These are phyloP conservation scores for Erythrocercus mccallii DNA, from an alignment of 2,113 vertebrate species.

Conservation along the genomic window DNA sequence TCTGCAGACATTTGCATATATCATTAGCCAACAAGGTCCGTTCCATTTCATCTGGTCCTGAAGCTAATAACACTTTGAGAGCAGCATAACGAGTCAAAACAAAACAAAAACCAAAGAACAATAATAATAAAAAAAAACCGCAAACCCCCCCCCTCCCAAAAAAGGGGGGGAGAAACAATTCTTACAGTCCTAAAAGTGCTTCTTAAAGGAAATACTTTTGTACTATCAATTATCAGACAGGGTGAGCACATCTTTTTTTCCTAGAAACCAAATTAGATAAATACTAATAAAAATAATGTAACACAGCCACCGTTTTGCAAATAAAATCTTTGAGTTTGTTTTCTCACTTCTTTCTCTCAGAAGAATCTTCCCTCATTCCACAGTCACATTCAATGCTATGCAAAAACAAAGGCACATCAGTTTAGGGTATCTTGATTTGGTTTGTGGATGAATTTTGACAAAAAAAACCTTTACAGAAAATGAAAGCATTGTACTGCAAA, in stretches of 20 bases:
- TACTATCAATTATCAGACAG: not conserved
- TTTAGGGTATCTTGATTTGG: not conserved
- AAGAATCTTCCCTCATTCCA: not conserved
- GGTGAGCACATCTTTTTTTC: not conserved
- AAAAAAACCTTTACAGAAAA: not conserved
- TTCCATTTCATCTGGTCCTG: not conserved
- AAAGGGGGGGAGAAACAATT: not conserved
- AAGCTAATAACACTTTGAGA: not conserved
- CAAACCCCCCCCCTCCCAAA: accelerated
- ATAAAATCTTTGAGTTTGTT: not conserved
- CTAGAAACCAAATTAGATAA: not conserved
- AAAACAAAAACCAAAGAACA: not conserved
- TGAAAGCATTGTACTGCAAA: not conserved
- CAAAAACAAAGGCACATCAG: not conserved
- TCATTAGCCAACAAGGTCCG: not conserved
- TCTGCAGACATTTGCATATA: not conserved
- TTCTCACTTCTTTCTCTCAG: not conserved
- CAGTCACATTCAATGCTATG: not conserved
- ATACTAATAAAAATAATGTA: not conserved
- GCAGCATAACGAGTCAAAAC: not conserved
- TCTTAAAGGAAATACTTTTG: not conserved
- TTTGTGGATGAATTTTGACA: not conserved
- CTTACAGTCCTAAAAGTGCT: not conserved
- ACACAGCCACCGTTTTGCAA: not conserved
- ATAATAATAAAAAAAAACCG: not conserved